These are phyloP conservation scores for Synanthedon andrenaeformis DNA, from an alignment of 2,888 invertebrate species.

Conservation along the genomic window DNA sequence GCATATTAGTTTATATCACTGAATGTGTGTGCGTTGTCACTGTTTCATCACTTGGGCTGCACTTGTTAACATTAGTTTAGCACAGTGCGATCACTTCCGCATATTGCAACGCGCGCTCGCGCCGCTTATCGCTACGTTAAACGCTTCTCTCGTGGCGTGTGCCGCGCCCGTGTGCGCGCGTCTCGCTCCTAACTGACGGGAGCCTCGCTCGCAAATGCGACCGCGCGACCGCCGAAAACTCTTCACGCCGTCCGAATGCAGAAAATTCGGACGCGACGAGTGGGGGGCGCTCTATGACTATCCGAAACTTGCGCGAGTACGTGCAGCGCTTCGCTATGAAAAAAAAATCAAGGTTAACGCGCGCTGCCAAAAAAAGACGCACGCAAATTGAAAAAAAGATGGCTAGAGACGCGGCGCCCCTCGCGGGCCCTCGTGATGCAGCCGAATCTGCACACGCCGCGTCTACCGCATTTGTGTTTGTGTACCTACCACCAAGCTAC, in stretches of 20 bases:
- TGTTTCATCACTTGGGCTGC: constrained; percentile 47
- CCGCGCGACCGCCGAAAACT: constrained; percentile 69
- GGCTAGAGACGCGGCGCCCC: constrained; percentile 56
- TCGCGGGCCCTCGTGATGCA: constrained; percentile 55
- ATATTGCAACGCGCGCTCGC: constrained; percentile 54
- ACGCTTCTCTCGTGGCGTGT: constrained; percentile 7
- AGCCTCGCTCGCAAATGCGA: constrained; percentile 67
- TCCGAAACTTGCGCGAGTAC: constrained; percentile 65
- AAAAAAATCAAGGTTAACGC: constrained; percentile 66
- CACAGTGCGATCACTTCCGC: constrained; percentile 61
- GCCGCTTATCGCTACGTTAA: constrained; percentile 15
- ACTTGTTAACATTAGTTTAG: constrained; percentile 28
- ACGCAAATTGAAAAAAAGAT: constrained; percentile 66
- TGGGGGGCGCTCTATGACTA: constrained; percentile 68
- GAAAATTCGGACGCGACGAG: constrained; percentile 67
- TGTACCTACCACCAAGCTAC: constrained; percentile 14
- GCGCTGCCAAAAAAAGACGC: constrained; percentile 71
- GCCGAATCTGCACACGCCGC: constrained; percentile 41
- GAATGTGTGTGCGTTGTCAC: constrained; percentile 50
- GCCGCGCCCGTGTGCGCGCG: constrained; percentile 24
- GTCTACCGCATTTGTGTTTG: constrained; percentile 28
- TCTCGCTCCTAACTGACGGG: constrained; percentile 53
- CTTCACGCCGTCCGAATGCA: constrained; percentile 64
- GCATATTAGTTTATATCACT: constrained; percentile 57
- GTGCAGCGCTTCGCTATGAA: constrained; percentile 68